Conservation (phyloP, 2,888 invertebrate species). For the Rhagonycha lutea region DNA sequence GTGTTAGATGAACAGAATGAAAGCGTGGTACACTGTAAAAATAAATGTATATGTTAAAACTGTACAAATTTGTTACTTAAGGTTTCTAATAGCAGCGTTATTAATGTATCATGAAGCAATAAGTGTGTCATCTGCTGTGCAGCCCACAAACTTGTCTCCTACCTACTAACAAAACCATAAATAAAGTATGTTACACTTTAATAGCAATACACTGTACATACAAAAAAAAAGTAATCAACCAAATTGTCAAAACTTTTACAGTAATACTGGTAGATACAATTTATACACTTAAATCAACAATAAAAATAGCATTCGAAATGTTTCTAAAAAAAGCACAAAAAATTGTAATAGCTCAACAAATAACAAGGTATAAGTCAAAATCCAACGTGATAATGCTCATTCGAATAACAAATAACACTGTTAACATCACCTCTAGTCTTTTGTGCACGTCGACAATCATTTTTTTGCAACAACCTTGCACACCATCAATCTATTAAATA, state of each 20-base stretch:
- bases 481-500: background rate
- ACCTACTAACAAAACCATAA: background rate
- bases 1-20: background rate
- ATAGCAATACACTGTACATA: background rate
- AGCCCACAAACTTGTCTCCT: background rate
- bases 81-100: background rate
- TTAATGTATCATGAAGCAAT: background rate
- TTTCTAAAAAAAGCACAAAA: background rate
- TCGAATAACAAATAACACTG: background rate
- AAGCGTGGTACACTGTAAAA: background rate
- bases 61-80: background rate
- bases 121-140: background rate
- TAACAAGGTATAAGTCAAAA: background rate
- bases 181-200: background rate
- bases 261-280: background rate
- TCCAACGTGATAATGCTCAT: background rate
- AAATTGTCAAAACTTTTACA: background rate
- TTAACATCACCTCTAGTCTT: background rate
- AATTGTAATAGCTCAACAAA: background rate
- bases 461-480: background rate
- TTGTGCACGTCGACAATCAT: background rate
- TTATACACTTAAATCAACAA: background rate
- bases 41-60: background rate
- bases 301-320: background rate
- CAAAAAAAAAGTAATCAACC: background rate